Evolutionary conservation across 2,113 vertebrate genomes (phyloP).

Genomic region (Solenodon paradoxus): DNA sequence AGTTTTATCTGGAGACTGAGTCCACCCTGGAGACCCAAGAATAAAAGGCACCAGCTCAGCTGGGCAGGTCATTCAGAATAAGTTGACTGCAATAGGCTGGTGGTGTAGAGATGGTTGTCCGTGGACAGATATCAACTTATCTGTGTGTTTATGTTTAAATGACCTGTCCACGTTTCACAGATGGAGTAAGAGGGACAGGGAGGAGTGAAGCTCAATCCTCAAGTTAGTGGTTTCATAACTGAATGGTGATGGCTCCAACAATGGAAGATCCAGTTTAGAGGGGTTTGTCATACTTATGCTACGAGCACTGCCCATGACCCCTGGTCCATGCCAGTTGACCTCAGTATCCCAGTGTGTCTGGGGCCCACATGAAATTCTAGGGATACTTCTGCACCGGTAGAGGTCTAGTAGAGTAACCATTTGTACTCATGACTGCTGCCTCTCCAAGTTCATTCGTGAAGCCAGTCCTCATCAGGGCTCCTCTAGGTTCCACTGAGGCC

Average conservation of each 20-base stretch:
- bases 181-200: background rate
- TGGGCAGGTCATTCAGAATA: background rate
- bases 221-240: background rate
- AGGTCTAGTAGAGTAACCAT: background rate
- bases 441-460: background rate
- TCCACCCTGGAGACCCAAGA: background rate
- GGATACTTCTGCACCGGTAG: background rate
- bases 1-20: background rate
- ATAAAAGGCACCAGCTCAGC: too few relatives aligned
- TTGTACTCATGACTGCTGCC: background rate
- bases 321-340: too few relatives aligned
- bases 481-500: background rate
- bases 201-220: background rate
- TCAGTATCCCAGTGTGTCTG: background rate
- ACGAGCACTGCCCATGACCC: too few relatives aligned
- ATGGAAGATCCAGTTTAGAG: background rate
- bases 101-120: background rate
- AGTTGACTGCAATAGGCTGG: too few relatives aligned
- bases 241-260: background rate
- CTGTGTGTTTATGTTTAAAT: background rate
- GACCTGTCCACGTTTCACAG: background rate
- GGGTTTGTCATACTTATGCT: background rate
- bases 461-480: background rate
- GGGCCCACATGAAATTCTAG: background rate
- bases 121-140: background rate